These are phyloP conservation scores for Ariopsis seemanni DNA, from an alignment of 2,113 vertebrate species.

Conservation along the genomic window DNA sequence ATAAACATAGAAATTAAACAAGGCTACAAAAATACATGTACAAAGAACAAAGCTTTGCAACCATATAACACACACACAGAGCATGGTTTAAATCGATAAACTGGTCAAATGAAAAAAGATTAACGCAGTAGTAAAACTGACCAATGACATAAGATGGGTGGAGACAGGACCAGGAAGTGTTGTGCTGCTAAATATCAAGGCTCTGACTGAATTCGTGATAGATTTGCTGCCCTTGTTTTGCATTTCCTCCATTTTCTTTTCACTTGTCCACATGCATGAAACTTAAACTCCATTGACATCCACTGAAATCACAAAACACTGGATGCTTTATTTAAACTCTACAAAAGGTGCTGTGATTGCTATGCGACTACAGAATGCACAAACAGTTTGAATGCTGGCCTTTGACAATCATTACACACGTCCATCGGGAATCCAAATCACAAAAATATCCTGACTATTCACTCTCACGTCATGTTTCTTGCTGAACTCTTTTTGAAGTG, in stretches of 20 bases:
- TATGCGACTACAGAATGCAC: background rate
- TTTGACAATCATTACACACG: no score
- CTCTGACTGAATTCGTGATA: background rate
- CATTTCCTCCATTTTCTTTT: background rate
- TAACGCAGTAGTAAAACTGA: background rate
- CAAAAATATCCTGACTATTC: no score
- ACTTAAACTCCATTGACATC: background rate
- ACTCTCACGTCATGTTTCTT: no score
- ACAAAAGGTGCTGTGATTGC: background rate
- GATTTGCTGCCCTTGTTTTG: background rate
- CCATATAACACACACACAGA: background rate
- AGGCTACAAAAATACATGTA: background rate
- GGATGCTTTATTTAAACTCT: background rate
- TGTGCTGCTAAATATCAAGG: background rate
- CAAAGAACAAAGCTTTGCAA: background rate
- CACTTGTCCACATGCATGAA: background rate
- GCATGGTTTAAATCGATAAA: background rate
- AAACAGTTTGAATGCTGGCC: no score
- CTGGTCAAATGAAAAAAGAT: background rate
- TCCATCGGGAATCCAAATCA: no score
- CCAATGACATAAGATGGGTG: background rate
- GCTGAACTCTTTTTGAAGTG: no score
- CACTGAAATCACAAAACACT: background rate
- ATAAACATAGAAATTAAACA: background rate
- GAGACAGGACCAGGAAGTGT: background rate